phyloP scores from a whole-genome alignment of 2,797 vertebrate genomes.

The Hydrolagus colliei region DNA sequence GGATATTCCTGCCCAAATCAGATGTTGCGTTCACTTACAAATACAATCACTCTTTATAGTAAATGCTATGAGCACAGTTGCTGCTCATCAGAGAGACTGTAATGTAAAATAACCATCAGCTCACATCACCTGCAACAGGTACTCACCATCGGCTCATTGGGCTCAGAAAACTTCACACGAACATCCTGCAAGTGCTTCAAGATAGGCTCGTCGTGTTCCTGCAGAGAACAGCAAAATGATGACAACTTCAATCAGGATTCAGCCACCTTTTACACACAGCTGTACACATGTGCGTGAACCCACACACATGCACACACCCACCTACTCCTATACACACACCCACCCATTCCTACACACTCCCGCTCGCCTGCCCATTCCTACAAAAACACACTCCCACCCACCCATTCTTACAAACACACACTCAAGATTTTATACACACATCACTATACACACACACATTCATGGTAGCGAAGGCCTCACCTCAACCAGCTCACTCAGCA shows the following conservation, averaged over 20 bases:
- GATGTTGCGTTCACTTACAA: too few species aligned
- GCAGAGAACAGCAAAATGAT: slow-evolving; percentile 2
- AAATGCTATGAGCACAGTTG: too few species aligned
- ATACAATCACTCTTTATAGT: too few species aligned
- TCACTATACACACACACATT: neutral
- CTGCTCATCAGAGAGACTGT: too few species aligned
- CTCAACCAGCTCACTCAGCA: slow-evolving; percentile 89
- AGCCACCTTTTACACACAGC: neutral
- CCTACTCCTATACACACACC: neutral
- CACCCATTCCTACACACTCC: too few species aligned
- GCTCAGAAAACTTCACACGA: slow-evolving; percentile 88
- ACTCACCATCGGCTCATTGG: slow-evolving; percentile 87
- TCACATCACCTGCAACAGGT: neutral
- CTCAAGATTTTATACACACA: neutral
- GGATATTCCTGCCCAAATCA: too few species aligned
- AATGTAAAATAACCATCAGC: too few species aligned
- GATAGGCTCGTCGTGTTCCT: slow-evolving; percentile 94
- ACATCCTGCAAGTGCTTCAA: slow-evolving; percentile 90
- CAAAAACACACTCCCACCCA: too few species aligned
- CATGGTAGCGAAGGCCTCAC: slow-evolving; percentile 41
- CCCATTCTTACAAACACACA: too few species aligned
- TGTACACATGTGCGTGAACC: neutral
- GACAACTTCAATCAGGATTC: neutral
- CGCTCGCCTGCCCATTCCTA: too few species aligned
- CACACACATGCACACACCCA: neutral